A percentile compares a stretch with the other conserved stretches of the same genome.
These are phyloP conservation scores for Sipha flava DNA, from an alignment of 1,140 invertebrate genomes.

Conservation along the genomic window DNA sequence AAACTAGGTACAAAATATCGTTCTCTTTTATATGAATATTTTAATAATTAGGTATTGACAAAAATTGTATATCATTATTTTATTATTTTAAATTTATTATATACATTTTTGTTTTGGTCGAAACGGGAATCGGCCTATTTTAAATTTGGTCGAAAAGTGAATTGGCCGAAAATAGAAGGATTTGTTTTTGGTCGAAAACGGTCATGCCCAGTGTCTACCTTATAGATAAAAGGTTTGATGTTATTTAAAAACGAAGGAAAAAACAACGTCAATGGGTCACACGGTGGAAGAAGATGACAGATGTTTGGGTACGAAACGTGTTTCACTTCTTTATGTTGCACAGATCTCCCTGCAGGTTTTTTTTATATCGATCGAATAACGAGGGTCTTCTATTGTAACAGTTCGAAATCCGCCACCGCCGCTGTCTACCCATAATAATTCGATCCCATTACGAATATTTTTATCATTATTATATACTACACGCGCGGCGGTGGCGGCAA, in stretches of 20 bases:
- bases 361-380: constrained; percentile 4
- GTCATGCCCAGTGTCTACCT: no score
- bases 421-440: background rate
- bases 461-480: no score
- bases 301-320: constrained; percentile 18
- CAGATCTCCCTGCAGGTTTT: background rate
- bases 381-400: background rate
- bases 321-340: constrained; percentile 18
- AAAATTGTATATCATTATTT: no score
- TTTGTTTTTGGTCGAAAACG: no score
- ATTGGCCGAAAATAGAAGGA: no score
- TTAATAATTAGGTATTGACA: no score
- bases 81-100: no score
- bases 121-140: no score
- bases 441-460: background rate
- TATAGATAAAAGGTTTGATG: background rate
- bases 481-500: background rate
- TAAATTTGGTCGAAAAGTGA: no score
- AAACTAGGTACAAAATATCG: no score
- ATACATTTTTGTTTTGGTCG: no score
- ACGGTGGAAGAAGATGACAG: constrained; percentile 16
- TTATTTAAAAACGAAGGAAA: background rate
- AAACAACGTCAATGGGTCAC: background rate
- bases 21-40: no score
- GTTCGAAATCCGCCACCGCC: background rate